A percentile compares a stretch with the other conserved stretches of the same genome.
Evolutionary conservation across 2,888 invertebrate species (phyloP).

Genomic region (Pogonocherus hispidulus): DNA sequence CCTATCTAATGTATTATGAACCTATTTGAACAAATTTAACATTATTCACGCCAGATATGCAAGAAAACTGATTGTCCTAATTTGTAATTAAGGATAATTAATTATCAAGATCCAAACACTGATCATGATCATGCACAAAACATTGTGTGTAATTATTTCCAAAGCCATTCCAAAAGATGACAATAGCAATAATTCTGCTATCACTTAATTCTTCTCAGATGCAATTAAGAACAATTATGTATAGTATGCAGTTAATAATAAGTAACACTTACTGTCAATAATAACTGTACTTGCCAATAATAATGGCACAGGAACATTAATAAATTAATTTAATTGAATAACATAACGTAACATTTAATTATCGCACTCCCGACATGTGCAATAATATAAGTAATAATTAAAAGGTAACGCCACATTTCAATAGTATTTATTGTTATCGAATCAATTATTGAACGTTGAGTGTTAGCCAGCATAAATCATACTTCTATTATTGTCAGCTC

Average conservation of each 20-base stretch:
- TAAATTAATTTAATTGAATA: slow-evolving; percentile 17
- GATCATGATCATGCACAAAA: no score
- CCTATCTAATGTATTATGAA: no score
- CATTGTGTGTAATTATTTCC: no score
- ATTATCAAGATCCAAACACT: no score
- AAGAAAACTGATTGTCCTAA: no score
- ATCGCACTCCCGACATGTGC: neutral
- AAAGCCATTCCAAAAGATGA: no score
- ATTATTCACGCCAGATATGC: no score
- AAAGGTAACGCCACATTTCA: slow-evolving; percentile 12
- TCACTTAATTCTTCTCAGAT: neutral
- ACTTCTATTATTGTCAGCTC: neutral
- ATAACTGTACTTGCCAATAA: neutral
- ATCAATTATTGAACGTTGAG: slow-evolving; percentile 4
- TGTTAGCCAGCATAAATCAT: slow-evolving; percentile 14
- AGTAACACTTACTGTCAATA: slow-evolving; percentile 9
- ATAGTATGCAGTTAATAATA: neutral
- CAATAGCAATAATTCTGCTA: no score
- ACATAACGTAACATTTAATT: slow-evolving; percentile 15
- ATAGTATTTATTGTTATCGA: slow-evolving; percentile 13
- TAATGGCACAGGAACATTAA: neutral
- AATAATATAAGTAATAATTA: slow-evolving; percentile 7
- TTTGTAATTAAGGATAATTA: no score
- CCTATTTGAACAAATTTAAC: no score
- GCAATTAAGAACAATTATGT: neutral